These are phyloP conservation scores for Phyllotreta striolata DNA, from an alignment of 2,888 invertebrate genomes.

Conservation along the genomic window DNA sequence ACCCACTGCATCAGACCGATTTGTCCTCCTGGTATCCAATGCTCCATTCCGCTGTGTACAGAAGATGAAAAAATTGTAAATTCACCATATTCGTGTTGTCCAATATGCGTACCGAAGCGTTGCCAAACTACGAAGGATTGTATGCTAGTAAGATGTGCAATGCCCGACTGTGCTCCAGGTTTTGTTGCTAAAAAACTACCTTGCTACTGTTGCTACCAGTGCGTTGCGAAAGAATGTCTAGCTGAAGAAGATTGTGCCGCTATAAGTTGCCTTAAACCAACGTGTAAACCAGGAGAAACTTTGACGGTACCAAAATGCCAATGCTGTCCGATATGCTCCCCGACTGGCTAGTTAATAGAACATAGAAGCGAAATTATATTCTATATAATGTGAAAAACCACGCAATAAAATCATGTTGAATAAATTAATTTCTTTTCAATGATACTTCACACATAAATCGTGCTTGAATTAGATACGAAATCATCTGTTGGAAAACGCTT, in stretches of 20 bases:
- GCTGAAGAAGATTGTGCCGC: constrained; percentile 7
- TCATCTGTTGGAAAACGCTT: too few relatives aligned
- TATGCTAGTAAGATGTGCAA: neutral
- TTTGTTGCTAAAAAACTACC: constrained; percentile 12
- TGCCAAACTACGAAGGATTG: constrained; percentile 12
- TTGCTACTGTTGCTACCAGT: constrained; percentile 19
- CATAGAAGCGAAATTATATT: too few relatives aligned
- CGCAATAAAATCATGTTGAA: too few relatives aligned
- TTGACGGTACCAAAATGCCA: neutral
- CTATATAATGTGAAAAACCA: too few relatives aligned
- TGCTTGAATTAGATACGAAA: too few relatives aligned
- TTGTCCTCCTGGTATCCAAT: too few relatives aligned
- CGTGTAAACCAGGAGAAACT: constrained; percentile 17
- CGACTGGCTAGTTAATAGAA: too few relatives aligned
- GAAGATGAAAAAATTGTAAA: too few relatives aligned
- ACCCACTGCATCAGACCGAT: neutral
- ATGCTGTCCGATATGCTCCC: constrained; percentile 6
- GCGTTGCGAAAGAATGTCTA: constrained; percentile 12
- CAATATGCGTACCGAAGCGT: neutral
- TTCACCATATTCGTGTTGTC: constrained; percentile 13
- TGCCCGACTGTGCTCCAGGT: neutral
- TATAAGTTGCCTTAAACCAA: neutral
- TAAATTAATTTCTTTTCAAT: too few relatives aligned
- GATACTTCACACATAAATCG: too few relatives aligned
- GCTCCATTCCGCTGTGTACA: too few relatives aligned